Evolutionary conservation across 2,113 vertebrate species (phyloP).

Genomic region (Barbus barbus): DNA sequence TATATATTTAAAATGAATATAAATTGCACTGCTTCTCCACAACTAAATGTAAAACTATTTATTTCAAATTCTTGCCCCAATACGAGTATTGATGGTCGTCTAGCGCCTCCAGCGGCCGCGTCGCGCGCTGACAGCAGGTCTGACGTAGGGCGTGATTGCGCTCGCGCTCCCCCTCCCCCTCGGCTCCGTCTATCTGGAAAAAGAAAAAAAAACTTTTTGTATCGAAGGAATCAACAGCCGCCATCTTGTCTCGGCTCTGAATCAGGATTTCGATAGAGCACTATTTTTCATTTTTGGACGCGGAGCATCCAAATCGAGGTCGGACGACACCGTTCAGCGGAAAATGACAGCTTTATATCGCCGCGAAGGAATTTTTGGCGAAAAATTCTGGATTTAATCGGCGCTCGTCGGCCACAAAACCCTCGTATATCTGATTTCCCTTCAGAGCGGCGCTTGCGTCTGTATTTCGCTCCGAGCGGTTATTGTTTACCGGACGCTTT

Average conservation of each 20-base stretch:
- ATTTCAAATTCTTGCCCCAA: background rate
- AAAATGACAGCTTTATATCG: slow-evolving; percentile 63
- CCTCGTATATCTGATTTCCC: slow-evolving; percentile 78
- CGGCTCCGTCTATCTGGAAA: slow-evolving; percentile 82
- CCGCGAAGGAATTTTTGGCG: slow-evolving; percentile 67
- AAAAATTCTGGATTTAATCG: slow-evolving; percentile 69
- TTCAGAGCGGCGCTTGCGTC: slow-evolving; percentile 76
- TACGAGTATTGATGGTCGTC: slow-evolving; percentile 35
- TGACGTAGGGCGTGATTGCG: slow-evolving; percentile 80
- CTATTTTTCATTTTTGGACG: slow-evolving; percentile 69
- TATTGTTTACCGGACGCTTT: slow-evolving; percentile 70
- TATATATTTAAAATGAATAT: no score
- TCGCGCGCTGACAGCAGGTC: slow-evolving; percentile 45
- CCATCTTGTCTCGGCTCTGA: slow-evolving; percentile 95
- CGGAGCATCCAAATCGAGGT: slow-evolving; percentile 70
- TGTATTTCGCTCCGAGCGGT: slow-evolving; percentile 69
- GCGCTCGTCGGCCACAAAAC: slow-evolving; percentile 73
- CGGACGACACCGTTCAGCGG: slow-evolving; percentile 68
- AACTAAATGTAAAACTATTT: no score
- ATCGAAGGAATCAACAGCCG: slow-evolving; percentile 95
- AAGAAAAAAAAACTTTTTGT: slow-evolving; percentile 90
- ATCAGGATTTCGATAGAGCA: slow-evolving; percentile 83
- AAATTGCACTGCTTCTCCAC: no score
- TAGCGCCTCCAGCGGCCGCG: slow-evolving; percentile 64
- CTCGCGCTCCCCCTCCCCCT: slow-evolving; percentile 80